Evolutionary conservation across 2,888 invertebrate genomes (phyloP).

Genomic region (Plagodis dolabraria): DNA sequence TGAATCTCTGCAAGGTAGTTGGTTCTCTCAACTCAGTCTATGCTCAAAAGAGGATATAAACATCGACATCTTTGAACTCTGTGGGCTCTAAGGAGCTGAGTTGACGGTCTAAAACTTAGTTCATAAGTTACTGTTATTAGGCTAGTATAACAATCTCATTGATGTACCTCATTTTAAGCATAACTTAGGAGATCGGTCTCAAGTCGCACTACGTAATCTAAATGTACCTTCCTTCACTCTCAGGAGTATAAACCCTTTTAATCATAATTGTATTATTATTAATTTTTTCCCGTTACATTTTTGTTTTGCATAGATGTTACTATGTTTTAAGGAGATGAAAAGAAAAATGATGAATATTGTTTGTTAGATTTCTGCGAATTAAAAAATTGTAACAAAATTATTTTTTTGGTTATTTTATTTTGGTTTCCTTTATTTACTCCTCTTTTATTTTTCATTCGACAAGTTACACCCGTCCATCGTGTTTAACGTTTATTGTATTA

Average conservation of each 20-base stretch:
- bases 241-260: constrained; percentile 82
- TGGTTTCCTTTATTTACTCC: constrained; percentile 50
- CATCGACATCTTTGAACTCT: constrained; percentile 52
- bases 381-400: constrained; percentile 83
- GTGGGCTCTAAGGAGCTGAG: constrained; percentile 54
- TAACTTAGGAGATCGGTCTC: constrained; percentile 67
- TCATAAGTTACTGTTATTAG: constrained; percentile 74
- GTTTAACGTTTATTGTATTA: constrained; percentile 78
- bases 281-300: constrained; percentile 80
- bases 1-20: constrained; percentile 83
- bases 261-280: constrained; percentile 63
- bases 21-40: constrained; percentile 66
- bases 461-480: constrained; percentile 85
- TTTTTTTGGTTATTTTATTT: constrained; percentile 72
- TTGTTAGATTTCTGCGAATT: constrained; percentile 86
- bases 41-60: constrained; percentile 58
- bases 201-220: constrained; percentile 68
- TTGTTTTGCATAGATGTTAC: constrained; percentile 86
- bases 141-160: constrained; percentile 80
- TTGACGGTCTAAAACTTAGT: constrained; percentile 65
- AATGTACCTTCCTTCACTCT: constrained; percentile 82
- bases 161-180: constrained; percentile 73
- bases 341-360: constrained; percentile 80
- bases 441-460: constrained; percentile 63
- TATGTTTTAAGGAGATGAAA: constrained; percentile 84